Base-by-base conservation (phyloP, 1,140 invertebrate species). In the Scaptodrosophila lebanonensis region DNA sequence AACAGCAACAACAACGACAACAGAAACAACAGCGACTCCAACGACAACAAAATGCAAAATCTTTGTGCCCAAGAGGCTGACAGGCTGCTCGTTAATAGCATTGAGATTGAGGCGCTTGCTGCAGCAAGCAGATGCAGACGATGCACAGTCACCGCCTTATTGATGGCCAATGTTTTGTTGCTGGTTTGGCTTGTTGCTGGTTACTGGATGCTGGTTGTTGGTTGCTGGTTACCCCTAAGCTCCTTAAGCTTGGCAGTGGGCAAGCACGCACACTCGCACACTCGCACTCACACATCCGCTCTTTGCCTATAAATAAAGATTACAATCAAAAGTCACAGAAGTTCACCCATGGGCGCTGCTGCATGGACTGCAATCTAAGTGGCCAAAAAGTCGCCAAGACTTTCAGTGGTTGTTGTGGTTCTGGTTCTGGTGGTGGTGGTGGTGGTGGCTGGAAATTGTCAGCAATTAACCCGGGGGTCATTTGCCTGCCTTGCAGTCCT, bases 401-500 rank as follows among this genome's bases (percentile, higher is more conserved):
- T 43, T 38, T 13, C 32, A 13, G 40, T 48, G 47, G 12, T 3
- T 16, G 16, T n/a, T 40, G 2, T 11, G 12, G 27, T 25, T 16
- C 12, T 25, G 3, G 18, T n/a, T 45, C 8, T 25, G 17, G 30
- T 49, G 29, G 32, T 58, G 44, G 8, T 15, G 40, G 36, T 45
- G 59, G 29, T 30, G 29, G 51, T 50, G 39, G 47, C 43, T 54
- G 72, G 25, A 73, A 79, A 82, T 79, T 79, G 73, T 79, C 75
- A 79, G 73, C 73, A 79, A 79, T 79, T 79, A 79, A 79, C 73
- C 73, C 68, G 44, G 57, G 56, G 71, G 71, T 75, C 71, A 79
- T 52, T 54, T 20, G 35, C 49, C n/a, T 12, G 12, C 32, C 33
- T 38, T 62, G 42, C 66, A 56, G 63, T 50, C 48, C 65, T 54